Base-by-base conservation (phyloP, 2,113 vertebrate genomes). In the Elachura formosa region DNA sequence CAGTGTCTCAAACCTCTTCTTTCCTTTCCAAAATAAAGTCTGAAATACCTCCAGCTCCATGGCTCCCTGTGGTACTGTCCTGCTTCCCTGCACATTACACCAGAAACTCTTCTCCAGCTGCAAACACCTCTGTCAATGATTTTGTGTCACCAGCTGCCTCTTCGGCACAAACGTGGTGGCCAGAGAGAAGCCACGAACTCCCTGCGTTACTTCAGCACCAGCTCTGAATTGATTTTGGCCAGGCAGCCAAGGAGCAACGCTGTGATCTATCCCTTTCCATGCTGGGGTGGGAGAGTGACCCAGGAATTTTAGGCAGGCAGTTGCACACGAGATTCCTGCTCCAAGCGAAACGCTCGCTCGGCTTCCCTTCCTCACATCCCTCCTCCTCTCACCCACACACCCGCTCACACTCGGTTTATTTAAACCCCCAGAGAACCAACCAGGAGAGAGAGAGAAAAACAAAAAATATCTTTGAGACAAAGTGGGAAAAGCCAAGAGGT, bases 351-450 rank as follows among this genome's bases (percentile, higher is more conserved):
- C 0, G 10, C 87, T 89, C 0, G 10, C 87, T 89, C 81, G 14
- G 38, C 62, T 75, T 69, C 38, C 54, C 67, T 84, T 54, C 67
- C 89, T 66, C 80, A 4, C 71, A 12, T 40, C 29, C 81, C 66
- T 90, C 78, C 87, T 95, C 81, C 78, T 87, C 82, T 48, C 77
- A 63, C 81, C 81, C 69, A 72, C 51, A 24, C 80, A 54, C 51
- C 66, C 87, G 28, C 66, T 64, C 84, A 64, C 69, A 16, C 24
- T 49, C 46, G 10, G 25, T 56, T 68, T 84, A 82, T 82, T 87
- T 69, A 66, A 87, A 11, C 43, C 89, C 82, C 59, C 25, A 20
- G 87, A 85, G 74, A 94, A 68, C 33, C 62, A 72, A 82, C 23
- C 11, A 68, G 16, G 26, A 78, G 76, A 84, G 61, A 40, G 24